Evolutionary conservation across 2,797 vertebrate genomes (phyloP).

Genomic region (Phrynocephalus vlangalii): DNA sequence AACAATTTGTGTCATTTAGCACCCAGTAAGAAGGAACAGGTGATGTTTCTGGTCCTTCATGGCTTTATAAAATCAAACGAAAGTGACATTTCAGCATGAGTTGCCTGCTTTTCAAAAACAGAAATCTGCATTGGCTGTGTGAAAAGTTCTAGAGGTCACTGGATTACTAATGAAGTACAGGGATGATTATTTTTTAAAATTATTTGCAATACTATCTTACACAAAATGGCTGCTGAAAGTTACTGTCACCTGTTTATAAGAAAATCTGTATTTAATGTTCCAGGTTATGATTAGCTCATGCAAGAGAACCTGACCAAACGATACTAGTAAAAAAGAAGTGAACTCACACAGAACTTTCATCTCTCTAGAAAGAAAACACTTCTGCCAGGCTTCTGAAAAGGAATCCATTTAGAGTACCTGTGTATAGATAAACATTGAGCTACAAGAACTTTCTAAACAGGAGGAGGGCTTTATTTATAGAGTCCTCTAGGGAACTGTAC

Average conservation of each 20-base stretch:
- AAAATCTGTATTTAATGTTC: conserved; percentile 30
- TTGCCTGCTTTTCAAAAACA: neutral
- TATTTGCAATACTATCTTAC: neutral
- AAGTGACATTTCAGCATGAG: neutral
- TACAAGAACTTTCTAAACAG: conserved; percentile 60
- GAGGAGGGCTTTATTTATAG: conserved; percentile 59
- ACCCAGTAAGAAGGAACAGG: too few relatives aligned
- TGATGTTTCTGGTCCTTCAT: neutral
- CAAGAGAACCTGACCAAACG: conserved; percentile 71
- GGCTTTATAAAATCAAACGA: neutral
- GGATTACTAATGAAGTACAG: neutral
- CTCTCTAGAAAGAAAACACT: conserved; percentile 63
- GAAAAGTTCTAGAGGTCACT: neutral
- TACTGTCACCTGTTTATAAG: conserved; percentile 15
- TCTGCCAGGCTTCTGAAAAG: conserved; percentile 76
- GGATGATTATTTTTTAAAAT: neutral
- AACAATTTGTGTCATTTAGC: neutral
- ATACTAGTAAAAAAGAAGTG: conserved; percentile 74
- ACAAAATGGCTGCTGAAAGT: neutral
- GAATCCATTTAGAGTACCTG: conserved; percentile 73
- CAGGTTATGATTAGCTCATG: conserved; percentile 30
- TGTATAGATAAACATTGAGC: conserved; percentile 71
- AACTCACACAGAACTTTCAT: conserved; percentile 75
- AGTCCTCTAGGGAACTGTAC: conserved; percentile 66
- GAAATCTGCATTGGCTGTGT: neutral